Evolutionary conservation across 1,140 invertebrate species (phyloP), one percentile per base, ranked within the genome.

Genomic region (Neodiprion pinetum): DNA sequence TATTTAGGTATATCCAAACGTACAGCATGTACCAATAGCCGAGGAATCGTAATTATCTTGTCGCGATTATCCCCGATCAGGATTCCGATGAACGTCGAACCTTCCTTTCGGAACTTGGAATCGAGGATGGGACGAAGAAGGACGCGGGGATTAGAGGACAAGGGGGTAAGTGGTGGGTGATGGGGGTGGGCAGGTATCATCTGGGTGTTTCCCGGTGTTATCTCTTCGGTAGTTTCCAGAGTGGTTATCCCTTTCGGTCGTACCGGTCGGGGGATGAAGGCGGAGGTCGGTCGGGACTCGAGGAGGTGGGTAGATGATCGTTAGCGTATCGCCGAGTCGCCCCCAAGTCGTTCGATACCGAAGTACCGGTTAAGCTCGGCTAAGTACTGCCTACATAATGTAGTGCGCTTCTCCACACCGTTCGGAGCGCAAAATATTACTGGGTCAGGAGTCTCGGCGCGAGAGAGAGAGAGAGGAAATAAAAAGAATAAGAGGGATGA

Each of bases 271-370:
- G 9, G 48, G 67, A 72, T 40, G 69, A 69, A 68, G 67, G 72
- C 70, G 28, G 49, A 67, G 61, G n/a, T 12, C 40, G 28, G 9
- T 50, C 48, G 72, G 65, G 68, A 70, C 17, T n/a, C 48, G 47
- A 47, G 40, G 65, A 67, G 75, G 75, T 72, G 70, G 71, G 53
- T 70, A 66, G 73, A 49, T 40, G 75, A 84, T 85, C 81, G 79
- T 86, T 85, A 86, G 84, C 81, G 80, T 84, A 86, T 86, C 84
- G 79, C 80, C 79, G 81, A 85, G 78, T 82, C n/a, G 50, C 50
- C 50, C 50, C 10, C 17, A 21, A 21, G 10, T 53, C 80, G 79
- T 84, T 82, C 82, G 81, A 85, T 85, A 84, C 83, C 78, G 72
- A 75, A 72, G 66, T 78, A 74, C 77, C 80, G 78, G 77, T 77